phyloP scores from a whole-genome alignment of 2,113 vertebrate species.

The Ivindomyrus marchei region DNA sequence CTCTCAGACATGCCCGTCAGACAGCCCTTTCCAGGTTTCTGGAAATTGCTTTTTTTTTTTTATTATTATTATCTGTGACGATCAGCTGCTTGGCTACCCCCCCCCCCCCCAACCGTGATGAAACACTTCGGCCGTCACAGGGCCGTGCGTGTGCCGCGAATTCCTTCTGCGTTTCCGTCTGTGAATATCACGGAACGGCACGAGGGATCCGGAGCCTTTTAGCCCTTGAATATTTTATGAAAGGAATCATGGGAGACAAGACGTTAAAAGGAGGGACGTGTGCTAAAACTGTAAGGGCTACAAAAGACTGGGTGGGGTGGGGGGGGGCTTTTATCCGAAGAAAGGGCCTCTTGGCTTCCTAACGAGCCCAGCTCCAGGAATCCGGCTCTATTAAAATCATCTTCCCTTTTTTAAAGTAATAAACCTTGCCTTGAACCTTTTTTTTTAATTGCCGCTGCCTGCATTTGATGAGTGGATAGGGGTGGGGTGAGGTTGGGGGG shows the following conservation, averaged over 20 bases:
- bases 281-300: conserved; percentile 13
- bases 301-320: conserved; percentile 17
- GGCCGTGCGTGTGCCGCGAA: neutral
- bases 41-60: neutral
- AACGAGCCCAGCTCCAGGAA: conserved; percentile 29
- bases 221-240: conserved; percentile 31
- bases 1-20: neutral
- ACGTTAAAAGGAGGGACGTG: conserved; percentile 7
- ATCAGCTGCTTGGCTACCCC: neutral
- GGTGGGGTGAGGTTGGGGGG: conserved; percentile 1
- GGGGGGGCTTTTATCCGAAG: conserved; percentile 17
- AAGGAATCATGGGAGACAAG: conserved; percentile 17
- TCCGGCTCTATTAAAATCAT: conserved; percentile 39
- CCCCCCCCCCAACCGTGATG: neutral
- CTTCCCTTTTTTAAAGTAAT: conserved; percentile 41
- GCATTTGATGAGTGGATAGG: conserved; percentile 21
- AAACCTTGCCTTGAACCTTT: conserved; percentile 55
- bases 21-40: neutral
- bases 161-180: neutral
- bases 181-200: neutral
- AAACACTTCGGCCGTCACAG: neutral
- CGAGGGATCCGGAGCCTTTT: conserved; percentile 4
- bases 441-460: conserved; percentile 55
- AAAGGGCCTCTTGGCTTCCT: neutral
- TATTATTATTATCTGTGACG: neutral